Base-by-base conservation (phyloP, 2,888 invertebrate species). In the Brachyopa scutellaris region DNA sequence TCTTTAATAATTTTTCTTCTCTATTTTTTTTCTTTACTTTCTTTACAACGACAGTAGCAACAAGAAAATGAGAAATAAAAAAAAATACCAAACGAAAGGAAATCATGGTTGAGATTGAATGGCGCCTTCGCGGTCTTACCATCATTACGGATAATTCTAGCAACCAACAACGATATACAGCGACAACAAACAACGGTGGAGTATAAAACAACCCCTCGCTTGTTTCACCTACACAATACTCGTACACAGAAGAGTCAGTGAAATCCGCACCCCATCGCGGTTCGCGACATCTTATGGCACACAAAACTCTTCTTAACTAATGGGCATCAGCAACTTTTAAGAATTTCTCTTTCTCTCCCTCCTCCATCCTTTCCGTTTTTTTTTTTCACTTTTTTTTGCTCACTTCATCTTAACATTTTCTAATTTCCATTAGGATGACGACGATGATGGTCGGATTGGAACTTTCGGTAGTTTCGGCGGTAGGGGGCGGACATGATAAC, bases 71-170 rank as follows among this genome's bases (percentile, higher is more conserved):
- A n/a, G n/a, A 36, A 26, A 26, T 9, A 45, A 64, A 47, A 19
- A 15, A 23, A 47, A 74, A 77, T 72, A 69, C 59, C 38, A 33
- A 70, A 40, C 49, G 29, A 77, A 66, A 72, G 70, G 77, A 82
- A 77, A 77, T 61, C 77, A 59, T 72, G 77, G 77, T 77, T 77
- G 66, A 82, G 82, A 82, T 82, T 77, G 82, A 77, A 77, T 82
- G 77, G 70, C 77, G 82, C 82, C 82, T 82, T 82, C 70, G 82
- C 72, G 82, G 82, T 82, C 77, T 72, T 77, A 72, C 77, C 77
- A 77, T 77, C 82, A 82, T 82, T 82, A 82, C 53, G 72, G 82
- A 82, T 82, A 82, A 82, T 82, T 77, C 77, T 49, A 69, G 70
- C 70, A 72, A 70, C 66, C 70, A 72, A 77, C 66, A 67, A 55